A percentile compares a stretch with the other conserved stretches of the same genome.
These are phyloP conservation scores for Oppia nitens DNA, from an alignment of 1,140 invertebrate genomes.

Conservation along the genomic window DNA sequence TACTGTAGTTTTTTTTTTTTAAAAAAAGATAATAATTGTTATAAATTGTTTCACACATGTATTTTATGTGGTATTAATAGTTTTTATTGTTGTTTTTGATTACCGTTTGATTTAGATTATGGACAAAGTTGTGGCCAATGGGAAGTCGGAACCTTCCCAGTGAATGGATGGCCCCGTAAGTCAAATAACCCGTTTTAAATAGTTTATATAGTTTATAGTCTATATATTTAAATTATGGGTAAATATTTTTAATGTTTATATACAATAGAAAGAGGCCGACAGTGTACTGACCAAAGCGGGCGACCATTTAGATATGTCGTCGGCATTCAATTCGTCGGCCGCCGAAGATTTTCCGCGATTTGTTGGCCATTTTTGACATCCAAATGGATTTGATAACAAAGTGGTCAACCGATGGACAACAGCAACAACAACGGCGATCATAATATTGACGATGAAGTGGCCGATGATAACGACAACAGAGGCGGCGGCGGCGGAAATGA, in stretches of 20 bases:
- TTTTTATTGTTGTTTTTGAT: no score
- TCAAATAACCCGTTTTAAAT: slow-evolving; percentile 21
- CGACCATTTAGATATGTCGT: slow-evolving; percentile 88
- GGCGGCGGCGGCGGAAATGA: background rate
- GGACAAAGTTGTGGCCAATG: slow-evolving; percentile 63
- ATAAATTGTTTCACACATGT: no score
- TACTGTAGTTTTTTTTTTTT: slow-evolving; percentile 14
- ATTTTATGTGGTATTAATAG: no score
- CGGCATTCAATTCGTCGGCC: slow-evolving; percentile 86
- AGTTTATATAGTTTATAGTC: no score
- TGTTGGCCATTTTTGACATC: no score
- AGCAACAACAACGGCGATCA: background rate
- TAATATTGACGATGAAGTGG: background rate
- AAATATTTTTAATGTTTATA: slow-evolving; percentile 12
- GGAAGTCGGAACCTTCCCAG: slow-evolving; percentile 68
- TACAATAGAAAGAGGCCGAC: slow-evolving; percentile 68
- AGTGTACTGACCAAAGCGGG: slow-evolving; percentile 79
- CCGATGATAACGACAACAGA: background rate
- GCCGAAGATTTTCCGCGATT: no score
- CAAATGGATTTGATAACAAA: no score
- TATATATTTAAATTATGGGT: no score
- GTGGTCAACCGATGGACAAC: no score
- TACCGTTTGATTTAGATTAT: slow-evolving; percentile 49
- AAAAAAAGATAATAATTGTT: no score
- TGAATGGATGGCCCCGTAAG: slow-evolving; percentile 85